Base-by-base conservation (phyloP, 2,113 vertebrate genomes). In the Ctenodactylus gundi region DNA sequence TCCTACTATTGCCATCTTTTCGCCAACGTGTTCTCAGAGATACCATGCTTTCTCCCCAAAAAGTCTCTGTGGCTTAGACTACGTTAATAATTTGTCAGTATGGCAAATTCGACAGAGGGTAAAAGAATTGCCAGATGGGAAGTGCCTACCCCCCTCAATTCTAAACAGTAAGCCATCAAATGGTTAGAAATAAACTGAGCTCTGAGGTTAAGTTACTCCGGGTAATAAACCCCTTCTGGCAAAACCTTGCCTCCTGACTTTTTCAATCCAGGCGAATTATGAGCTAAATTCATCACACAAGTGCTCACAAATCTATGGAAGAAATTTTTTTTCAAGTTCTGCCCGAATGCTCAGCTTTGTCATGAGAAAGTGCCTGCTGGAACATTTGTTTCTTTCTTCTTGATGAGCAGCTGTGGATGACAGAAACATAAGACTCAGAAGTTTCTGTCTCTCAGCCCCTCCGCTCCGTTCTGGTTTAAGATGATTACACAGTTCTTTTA, bases 401-500 rank as follows among this genome's bases (percentile, higher is more conserved):
- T 97, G 95, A 78, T 0, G 77, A 98, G 92, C 98, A 98, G 97
- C 97, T 98, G 98, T 94, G 94, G 95, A 94, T 96, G 98, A 97
- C 96, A 98, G 98, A 98, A 98, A 98, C 23, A 31, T 68, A 97
- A 98, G 97, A 97, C 90, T 88, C 86, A 20, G 57, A 91, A 76
- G 77, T 94, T 77, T 81, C 88, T 95, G 90, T 96, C 86, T 84
- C 96, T 97, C 49, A 95, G 92, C 94, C 96, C 94, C 51, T 4
- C 4, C 68, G 72, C 93, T 93, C 96, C 49, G 36, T 96, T 97
- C 36, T 57, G 95, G 96, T 97, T 98, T 97, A 98, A 98, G 97
- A 96, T 97, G 96, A 98, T 98, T 98, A 98, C 97, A 98, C 95
- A 97, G 97, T 97, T 96, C 96, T 97, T 98, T 96, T 95, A 73